Percentiles rank a stretch among this genome's conserved stretches.
These are phyloP conservation scores for Monoplex corrugatus DNA, from an alignment of 2,888 invertebrate genomes.

Conservation along the genomic window DNA sequence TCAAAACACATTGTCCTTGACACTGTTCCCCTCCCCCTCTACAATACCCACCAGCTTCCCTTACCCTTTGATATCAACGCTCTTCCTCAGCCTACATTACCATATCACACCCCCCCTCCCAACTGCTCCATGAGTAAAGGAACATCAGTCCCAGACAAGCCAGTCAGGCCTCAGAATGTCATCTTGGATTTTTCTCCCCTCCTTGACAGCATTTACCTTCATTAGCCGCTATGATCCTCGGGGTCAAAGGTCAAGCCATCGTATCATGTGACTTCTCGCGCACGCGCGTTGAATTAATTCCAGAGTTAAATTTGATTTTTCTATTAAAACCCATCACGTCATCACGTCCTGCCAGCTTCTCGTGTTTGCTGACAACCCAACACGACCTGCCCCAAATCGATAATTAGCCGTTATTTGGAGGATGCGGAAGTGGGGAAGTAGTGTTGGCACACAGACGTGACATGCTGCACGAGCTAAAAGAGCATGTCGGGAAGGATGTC, in stretches of 20 bases:
- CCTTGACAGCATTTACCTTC: constrained; percentile 30
- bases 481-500: constrained; percentile 31
- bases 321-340: constrained; percentile 36
- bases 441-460: constrained; percentile 18
- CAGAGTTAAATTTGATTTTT: constrained; percentile 45
- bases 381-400: not conserved
- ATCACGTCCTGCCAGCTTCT: constrained; percentile 30
- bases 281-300: constrained; percentile 5
- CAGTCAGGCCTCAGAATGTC: not conserved
- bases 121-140: not conserved
- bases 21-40: too few relatives aligned
- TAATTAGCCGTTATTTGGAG: constrained; percentile 10
- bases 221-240: not conserved
- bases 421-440: not conserved
- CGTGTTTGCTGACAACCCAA: not conserved
- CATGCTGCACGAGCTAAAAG: constrained; percentile 13
- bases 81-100: too few relatives aligned
- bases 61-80: too few relatives aligned
- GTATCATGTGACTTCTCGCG: not conserved
- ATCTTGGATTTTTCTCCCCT: not conserved
- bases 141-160: too few relatives aligned
- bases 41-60: too few relatives aligned
- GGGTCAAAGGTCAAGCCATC: not conserved
- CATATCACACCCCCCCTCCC: too few relatives aligned
- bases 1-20: too few relatives aligned